Evolutionary conservation across 2,113 vertebrate genomes (phyloP).

Genomic region (Scortum barcoo): DNA sequence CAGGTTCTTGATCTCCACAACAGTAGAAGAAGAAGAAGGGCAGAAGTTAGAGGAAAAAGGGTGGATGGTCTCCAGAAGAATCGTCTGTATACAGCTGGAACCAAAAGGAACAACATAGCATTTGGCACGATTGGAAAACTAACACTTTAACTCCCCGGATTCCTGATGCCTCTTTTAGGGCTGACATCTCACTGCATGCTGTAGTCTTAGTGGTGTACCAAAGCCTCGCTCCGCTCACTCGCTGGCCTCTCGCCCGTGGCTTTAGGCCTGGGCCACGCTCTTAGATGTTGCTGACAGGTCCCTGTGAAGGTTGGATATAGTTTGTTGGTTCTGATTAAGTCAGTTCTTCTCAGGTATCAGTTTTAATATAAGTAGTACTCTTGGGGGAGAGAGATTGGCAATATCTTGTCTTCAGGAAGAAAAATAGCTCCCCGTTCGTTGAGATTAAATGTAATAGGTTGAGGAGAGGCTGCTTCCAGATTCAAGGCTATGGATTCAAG

Average conservation of each 20-base stretch:
- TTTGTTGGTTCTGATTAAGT: conserved; percentile 68
- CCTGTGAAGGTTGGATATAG: conserved; percentile 49
- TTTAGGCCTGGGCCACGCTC: conserved; percentile 30
- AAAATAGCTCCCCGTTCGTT: conserved; percentile 67
- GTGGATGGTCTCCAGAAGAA: conserved; percentile 11
- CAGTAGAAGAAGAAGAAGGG: conserved; percentile 34
- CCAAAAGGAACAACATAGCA: neutral
- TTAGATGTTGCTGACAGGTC: conserved; percentile 49
- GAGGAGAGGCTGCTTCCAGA: conserved; percentile 41
- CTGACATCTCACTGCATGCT: conserved; percentile 45
- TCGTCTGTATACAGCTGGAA: conserved; percentile 21
- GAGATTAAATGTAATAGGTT: conserved; percentile 75
- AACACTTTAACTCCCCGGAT: neutral
- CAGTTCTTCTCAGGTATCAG: conserved; percentile 57
- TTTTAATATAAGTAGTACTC: conserved; percentile 70
- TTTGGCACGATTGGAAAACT: conserved; percentile 16
- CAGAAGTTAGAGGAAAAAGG: conserved; percentile 3
- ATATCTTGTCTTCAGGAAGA: conserved; percentile 72
- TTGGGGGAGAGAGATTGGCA: conserved; percentile 65
- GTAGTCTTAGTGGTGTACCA: conserved; percentile 21
- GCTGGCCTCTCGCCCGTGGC: conserved; percentile 17
- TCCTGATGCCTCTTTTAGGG: conserved; percentile 52
- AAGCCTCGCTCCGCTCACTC: conserved; percentile 32
- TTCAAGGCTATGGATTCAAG: conserved; percentile 59
- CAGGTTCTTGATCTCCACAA: conserved; percentile 61